A percentile compares a stretch with the other conserved stretches of the same genome.
Conservation (phyloP, 2,797 vertebrate species). For the Remorina albescens region DNA sequence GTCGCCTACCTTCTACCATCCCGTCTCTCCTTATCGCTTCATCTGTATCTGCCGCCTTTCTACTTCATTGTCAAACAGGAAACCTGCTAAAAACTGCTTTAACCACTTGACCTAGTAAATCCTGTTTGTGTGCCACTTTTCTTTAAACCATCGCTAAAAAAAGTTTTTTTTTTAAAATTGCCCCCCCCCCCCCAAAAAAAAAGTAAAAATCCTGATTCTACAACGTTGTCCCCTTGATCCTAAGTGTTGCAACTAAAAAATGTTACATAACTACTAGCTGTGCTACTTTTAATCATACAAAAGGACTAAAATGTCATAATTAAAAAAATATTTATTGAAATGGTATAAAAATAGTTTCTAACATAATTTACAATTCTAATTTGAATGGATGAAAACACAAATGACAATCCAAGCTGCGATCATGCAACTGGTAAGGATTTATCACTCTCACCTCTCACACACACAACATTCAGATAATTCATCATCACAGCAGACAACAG, state of each 20-base stretch:
- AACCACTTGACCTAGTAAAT: constrained; percentile 32
- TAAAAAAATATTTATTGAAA: constrained; percentile 90
- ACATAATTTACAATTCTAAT: constrained; percentile 85
- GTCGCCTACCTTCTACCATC: constrained; percentile 4
- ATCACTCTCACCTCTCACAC: too few relatives aligned
- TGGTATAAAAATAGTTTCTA: constrained; percentile 88
- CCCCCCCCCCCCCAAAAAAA: too few relatives aligned
- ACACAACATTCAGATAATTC: too few relatives aligned
- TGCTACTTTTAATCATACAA: too few relatives aligned
- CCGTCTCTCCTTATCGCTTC: constrained; percentile 40
- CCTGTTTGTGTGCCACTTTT: not conserved
- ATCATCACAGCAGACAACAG: too few relatives aligned
- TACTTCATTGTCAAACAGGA: constrained; percentile 53
- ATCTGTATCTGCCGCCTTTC: constrained; percentile 33
- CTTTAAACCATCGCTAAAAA: too few relatives aligned
- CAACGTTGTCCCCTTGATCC: too few relatives aligned
- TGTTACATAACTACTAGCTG: too few relatives aligned
- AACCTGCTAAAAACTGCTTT: constrained; percentile 8
- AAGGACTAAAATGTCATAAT: constrained; percentile 59
- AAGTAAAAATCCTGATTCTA: too few relatives aligned
- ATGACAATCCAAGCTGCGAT: constrained; percentile 75
- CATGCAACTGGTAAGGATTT: too few relatives aligned
- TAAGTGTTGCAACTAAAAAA: too few relatives aligned
- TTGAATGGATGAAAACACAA: constrained; percentile 67
- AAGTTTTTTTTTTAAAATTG: too few relatives aligned